Conservation (phyloP, 2,888 invertebrate species). For the Sipha maydis region DNA sequence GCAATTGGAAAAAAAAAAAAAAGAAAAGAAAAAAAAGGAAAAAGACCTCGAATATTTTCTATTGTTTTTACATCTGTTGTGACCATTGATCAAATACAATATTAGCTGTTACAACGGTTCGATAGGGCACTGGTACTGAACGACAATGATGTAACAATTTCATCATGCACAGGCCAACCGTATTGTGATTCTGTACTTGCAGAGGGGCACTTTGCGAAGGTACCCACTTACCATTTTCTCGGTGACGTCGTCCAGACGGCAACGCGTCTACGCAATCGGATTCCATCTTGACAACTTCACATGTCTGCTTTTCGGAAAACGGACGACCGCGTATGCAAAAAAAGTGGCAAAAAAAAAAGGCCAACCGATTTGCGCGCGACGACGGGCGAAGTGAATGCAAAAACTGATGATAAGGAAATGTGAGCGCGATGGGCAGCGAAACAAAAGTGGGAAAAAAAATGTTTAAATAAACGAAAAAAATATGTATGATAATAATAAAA, state of each 20-base stretch:
- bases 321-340: neutral
- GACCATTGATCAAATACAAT: neutral
- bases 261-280: neutral
- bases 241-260: neutral
- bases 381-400: neutral
- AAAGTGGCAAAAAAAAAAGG: neutral
- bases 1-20: neutral
- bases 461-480: too few relatives aligned
- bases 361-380: neutral
- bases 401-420: neutral
- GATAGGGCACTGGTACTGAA: neutral
- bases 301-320: neutral
- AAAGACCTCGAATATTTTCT: neutral
- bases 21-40: neutral
- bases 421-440: neutral
- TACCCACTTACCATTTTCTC: neutral
- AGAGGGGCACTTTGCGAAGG: too few relatives aligned
- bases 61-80: neutral
- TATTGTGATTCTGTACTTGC: neutral
- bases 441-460: too few relatives aligned
- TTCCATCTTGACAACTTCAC: slow-evolving; percentile 25
- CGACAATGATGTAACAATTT: slow-evolving; percentile 20
- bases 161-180: neutral
- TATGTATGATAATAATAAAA: neutral
- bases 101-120: neutral